These are phyloP conservation scores for Urocitellus parryii DNA, from an alignment of 2,113 vertebrate species.

Conservation along the genomic window DNA sequence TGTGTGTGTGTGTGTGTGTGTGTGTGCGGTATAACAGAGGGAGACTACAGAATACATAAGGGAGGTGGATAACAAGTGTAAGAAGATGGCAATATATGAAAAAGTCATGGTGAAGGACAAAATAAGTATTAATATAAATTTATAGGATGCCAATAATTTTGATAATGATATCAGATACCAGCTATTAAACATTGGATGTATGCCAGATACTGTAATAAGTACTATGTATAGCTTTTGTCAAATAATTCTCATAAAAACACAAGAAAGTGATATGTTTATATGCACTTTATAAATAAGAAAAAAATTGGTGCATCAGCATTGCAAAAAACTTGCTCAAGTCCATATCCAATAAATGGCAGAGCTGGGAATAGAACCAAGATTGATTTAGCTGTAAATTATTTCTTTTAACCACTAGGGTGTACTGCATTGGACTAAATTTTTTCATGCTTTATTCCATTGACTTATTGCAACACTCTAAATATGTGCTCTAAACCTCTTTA, in stretches of 20 bases:
- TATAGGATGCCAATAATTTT: neutral
- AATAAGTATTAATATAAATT: conserved; percentile 8
- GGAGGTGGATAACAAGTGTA: neutral
- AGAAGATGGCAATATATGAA: neutral
- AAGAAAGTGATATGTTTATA: conserved; percentile 47
- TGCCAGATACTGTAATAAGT: conserved; percentile 48
- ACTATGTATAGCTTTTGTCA: conserved; percentile 47
- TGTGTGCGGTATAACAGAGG: neutral
- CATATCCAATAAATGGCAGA: conserved; percentile 34
- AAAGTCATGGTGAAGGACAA: neutral
- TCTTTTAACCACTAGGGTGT: neutral
- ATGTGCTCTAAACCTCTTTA: neutral
- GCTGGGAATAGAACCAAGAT: conserved; percentile 59
- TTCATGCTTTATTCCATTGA: neutral
- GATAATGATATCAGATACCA: neutral
- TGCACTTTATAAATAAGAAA: conserved; percentile 34
- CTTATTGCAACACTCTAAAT: neutral
- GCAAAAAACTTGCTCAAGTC: conserved; percentile 41
- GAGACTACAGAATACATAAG: neutral
- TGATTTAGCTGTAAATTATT: conserved; percentile 47
- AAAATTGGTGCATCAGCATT: neutral
- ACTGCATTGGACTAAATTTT: neutral
- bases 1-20: neutral
- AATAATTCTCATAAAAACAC: conserved; percentile 31
- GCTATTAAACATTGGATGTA: neutral